These are phyloP conservation scores for Tenebrio molitor DNA, from an alignment of 1,140 invertebrate genomes.

Conservation along the genomic window DNA sequence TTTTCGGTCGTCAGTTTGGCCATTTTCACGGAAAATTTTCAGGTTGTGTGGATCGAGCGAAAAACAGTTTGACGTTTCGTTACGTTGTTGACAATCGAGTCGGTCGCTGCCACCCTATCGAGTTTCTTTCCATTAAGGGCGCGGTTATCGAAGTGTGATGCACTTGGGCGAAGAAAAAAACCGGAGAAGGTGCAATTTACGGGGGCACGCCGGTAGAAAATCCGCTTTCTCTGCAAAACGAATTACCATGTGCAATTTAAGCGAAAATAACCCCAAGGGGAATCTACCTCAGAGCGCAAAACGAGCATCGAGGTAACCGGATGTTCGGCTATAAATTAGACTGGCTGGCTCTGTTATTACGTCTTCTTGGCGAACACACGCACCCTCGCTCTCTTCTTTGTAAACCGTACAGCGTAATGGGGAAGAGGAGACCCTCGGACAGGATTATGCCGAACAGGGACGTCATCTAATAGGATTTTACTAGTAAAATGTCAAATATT, in stretches of 20 bases:
- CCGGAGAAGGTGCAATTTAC: no score
- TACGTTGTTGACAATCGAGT: no score
- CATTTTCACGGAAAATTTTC: constrained; percentile 49
- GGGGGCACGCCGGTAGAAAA: neutral
- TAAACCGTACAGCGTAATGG: constrained; percentile 2
- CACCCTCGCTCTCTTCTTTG: constrained; percentile 13
- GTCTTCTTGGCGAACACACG: constrained; percentile 29
- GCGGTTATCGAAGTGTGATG: no score
- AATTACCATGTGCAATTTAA: constrained; percentile 38
- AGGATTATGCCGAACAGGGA: constrained; percentile 10
- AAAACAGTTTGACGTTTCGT: neutral
- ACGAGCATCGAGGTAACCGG: constrained; percentile 37
- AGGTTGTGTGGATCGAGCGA: constrained; percentile 45
- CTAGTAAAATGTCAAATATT: constrained; percentile 41
- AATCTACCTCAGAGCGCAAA: constrained; percentile 25
- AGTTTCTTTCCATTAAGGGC: no score
- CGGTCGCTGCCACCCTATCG: no score
- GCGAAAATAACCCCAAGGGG: constrained; percentile 39
- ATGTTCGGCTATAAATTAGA: constrained; percentile 36
- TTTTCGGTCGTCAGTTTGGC: constrained; percentile 67
- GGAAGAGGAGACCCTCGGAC: constrained; percentile 18
- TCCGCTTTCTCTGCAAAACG: constrained; percentile 25
- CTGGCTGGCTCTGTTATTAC: constrained; percentile 32
- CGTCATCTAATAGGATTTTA: constrained; percentile 33
- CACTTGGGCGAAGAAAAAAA: neutral